phyloP scores from a whole-genome alignment of 1,140 invertebrate species.

The Armadillidium nasatum region DNA sequence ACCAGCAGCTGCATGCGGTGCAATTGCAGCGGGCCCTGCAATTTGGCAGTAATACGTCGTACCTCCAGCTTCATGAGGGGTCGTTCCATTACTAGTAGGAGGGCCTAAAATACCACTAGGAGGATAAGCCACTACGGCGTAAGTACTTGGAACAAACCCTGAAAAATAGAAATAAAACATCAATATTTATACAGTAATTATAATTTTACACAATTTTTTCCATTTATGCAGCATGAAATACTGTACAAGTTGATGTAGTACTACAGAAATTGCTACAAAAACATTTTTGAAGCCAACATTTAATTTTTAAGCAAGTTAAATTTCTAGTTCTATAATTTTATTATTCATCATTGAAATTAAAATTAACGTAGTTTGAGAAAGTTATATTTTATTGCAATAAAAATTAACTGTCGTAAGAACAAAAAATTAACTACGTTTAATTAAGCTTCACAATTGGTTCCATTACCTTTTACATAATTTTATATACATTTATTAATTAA shows the following conservation, averaged over 20 bases:
- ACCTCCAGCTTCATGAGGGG: not conserved
- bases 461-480: no score
- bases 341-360: no score
- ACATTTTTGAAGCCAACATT: no score
- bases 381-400: no score
- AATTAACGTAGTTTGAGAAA: no score
- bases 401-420: no score
- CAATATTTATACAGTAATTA: not conserved
- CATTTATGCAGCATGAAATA: not conserved
- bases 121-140: not conserved
- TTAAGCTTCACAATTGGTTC: no score
- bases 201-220: not conserved
- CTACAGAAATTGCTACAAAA: no score
- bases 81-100: not conserved
- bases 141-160: not conserved
- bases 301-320: no score
- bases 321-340: no score
- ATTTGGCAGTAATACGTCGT: constrained; percentile 4
- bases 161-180: not conserved
- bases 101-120: not conserved
- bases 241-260: not conserved
- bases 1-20: not conserved
- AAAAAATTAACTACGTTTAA: no score
- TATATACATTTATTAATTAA: no score
- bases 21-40: not conserved